Evolutionary conservation across 2,888 invertebrate genomes (phyloP).

Genomic region (Platerodrilus igneus): DNA sequence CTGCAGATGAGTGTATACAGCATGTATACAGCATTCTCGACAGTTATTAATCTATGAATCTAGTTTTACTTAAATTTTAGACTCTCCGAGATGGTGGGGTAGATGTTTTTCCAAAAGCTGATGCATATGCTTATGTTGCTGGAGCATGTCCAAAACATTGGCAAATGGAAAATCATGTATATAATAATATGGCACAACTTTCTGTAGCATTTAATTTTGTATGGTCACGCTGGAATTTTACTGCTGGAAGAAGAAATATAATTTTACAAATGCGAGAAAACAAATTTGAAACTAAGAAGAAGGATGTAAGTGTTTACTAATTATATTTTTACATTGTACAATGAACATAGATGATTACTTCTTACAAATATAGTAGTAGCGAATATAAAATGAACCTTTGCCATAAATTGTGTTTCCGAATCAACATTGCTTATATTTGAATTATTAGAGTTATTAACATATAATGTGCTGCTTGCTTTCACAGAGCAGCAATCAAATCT

Average conservation of each 20-base stretch:
- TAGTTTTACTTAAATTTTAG: constrained; percentile 31
- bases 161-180: constrained; percentile 69
- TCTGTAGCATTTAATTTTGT: constrained; percentile 71
- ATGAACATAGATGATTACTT: too few species aligned
- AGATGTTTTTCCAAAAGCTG: constrained; percentile 77
- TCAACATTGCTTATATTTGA: too few species aligned
- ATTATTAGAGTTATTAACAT: too few species aligned
- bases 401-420: too few species aligned
- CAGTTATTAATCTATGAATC: too few species aligned
- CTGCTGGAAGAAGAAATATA: constrained; percentile 57
- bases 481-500: too few species aligned
- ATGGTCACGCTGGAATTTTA: constrained; percentile 66
- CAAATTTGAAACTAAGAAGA: constrained; percentile 29
- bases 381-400: too few species aligned
- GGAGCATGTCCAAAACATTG: constrained; percentile 62
- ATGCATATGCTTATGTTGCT: constrained; percentile 66
- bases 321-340: constrained; percentile 4
- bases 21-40: too few species aligned
- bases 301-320: background rate
- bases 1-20: too few species aligned
- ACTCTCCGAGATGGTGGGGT: constrained; percentile 59
- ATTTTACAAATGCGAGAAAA: constrained; percentile 66
- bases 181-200: constrained; percentile 72
- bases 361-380: too few species aligned
- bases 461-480: too few species aligned